phyloP scores from a whole-genome alignment of 1,140 invertebrate species.

The Drosophila willistoni region DNA sequence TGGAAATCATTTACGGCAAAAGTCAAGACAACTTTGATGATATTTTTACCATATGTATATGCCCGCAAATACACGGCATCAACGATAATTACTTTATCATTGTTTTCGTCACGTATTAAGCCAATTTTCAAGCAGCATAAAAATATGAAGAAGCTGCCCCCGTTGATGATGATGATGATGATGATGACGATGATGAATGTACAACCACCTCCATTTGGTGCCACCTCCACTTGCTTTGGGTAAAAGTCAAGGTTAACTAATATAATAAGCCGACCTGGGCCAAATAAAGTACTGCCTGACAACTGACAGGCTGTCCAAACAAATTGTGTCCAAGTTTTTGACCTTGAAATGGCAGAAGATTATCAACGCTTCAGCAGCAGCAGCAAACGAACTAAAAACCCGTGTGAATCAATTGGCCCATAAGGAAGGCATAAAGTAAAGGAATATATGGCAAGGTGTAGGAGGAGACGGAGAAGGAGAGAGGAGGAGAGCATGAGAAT shows the following conservation, averaged over 20 bases:
- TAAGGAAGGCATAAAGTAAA: background rate
- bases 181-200: slow-evolving; percentile 7
- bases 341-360: slow-evolving; percentile 16
- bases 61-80: background rate
- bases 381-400: background rate
- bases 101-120: slow-evolving; percentile 25
- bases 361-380: slow-evolving; percentile 1
- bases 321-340: slow-evolving; percentile 10
- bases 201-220: slow-evolving; percentile 4
- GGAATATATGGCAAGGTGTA: background rate
- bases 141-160: slow-evolving; percentile 22
- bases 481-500: background rate
- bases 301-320: slow-evolving; percentile 4
- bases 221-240: slow-evolving; percentile 8
- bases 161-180: background rate
- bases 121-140: slow-evolving; percentile 17
- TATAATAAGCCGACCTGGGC: slow-evolving; percentile 8
- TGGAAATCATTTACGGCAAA: slow-evolving; percentile 8
- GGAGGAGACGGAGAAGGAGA: no score
- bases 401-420: slow-evolving; percentile 8
- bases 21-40: slow-evolving; percentile 15
- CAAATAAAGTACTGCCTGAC: background rate
- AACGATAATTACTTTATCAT: slow-evolving; percentile 28
- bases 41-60: slow-evolving; percentile 2
- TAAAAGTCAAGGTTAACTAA: slow-evolving; percentile 35